Evolutionary conservation across 2,888 invertebrate genomes (phyloP).

Genomic region (Glomeris marginata): DNA sequence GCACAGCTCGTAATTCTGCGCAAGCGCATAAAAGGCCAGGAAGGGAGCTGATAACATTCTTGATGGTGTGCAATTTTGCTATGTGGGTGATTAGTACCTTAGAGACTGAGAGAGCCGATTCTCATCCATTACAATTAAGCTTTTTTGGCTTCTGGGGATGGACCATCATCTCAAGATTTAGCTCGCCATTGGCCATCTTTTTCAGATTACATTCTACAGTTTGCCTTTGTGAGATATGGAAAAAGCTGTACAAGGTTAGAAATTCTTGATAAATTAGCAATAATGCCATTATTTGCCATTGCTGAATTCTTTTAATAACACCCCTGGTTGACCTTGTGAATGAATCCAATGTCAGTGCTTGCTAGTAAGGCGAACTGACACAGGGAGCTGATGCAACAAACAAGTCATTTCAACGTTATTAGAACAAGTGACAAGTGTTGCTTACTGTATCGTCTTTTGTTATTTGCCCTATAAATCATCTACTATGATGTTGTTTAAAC

Average conservation of each 20-base stretch:
- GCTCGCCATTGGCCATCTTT: conserved; percentile 86
- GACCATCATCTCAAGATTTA: conserved; percentile 92
- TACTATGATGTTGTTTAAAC: too few species aligned
- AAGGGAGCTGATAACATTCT: conserved; percentile 80
- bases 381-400: too few species aligned
- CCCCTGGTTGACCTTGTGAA: too few species aligned
- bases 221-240: conserved; percentile 92
- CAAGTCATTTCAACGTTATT: too few species aligned
- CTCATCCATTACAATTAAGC: conserved; percentile 77
- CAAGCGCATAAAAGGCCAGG: conserved; percentile 79
- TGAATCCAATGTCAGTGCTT: too few species aligned
- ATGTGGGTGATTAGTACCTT: conserved; percentile 48
- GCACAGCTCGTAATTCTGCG: conserved; percentile 63
- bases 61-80: conserved; percentile 36
- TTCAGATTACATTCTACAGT: conserved; percentile 91
- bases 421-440: too few species aligned
- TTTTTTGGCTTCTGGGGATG: conserved; percentile 90
- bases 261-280: too few species aligned
- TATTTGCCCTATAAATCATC: too few species aligned
- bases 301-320: too few species aligned
- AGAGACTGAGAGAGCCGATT: conserved; percentile 78
- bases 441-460: too few species aligned
- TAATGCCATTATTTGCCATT: too few species aligned
- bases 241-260: conserved; percentile 63
- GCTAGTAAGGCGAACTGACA: too few species aligned